Conservation (phyloP, 1,140 invertebrate genomes). For the Prorops nasuta region DNA sequence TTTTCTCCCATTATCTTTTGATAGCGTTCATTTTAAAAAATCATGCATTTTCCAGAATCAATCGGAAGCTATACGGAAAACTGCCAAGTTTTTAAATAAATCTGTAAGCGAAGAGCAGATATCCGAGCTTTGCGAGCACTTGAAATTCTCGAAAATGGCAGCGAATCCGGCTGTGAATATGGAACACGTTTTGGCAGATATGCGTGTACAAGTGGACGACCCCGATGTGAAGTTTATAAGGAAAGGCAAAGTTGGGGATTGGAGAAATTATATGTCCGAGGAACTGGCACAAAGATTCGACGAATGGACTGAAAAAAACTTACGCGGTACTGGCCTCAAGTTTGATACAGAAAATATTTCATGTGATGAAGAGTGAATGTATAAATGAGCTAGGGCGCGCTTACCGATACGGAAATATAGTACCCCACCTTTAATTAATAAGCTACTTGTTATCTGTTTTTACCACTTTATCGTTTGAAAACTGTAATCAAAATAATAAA, state of each 20-base stretch:
- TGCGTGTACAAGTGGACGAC: constrained; percentile 52
- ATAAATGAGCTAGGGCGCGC: not conserved
- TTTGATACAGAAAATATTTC: constrained; percentile 50
- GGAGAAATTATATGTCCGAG: constrained; percentile 77
- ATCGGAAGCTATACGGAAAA: constrained; percentile 62
- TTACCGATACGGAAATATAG: not conserved
- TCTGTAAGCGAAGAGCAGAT: constrained; percentile 65
- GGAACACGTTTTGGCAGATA: constrained; percentile 61
- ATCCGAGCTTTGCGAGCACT: constrained; percentile 67
- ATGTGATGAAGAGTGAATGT: constrained; percentile 9
- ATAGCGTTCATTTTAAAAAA: constrained; percentile 4
- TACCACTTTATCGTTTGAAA: not conserved
- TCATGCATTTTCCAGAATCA: constrained; percentile 58
- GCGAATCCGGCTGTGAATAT: constrained; percentile 76
- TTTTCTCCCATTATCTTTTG: not conserved
- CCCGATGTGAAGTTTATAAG: constrained; percentile 70
- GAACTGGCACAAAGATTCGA: constrained; percentile 72
- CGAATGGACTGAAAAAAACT: constrained; percentile 69
- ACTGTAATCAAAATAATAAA: constrained; percentile 1
- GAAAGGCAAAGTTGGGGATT: constrained; percentile 81
- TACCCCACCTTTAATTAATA: not conserved
- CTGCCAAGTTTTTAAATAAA: constrained; percentile 74
- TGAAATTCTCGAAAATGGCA: constrained; percentile 81
- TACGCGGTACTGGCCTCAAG: constrained; percentile 63
- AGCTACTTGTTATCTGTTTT: not conserved